phyloP scores from a whole-genome alignment of 1,140 invertebrate genomes.

The Bombus soroeensis region DNA sequence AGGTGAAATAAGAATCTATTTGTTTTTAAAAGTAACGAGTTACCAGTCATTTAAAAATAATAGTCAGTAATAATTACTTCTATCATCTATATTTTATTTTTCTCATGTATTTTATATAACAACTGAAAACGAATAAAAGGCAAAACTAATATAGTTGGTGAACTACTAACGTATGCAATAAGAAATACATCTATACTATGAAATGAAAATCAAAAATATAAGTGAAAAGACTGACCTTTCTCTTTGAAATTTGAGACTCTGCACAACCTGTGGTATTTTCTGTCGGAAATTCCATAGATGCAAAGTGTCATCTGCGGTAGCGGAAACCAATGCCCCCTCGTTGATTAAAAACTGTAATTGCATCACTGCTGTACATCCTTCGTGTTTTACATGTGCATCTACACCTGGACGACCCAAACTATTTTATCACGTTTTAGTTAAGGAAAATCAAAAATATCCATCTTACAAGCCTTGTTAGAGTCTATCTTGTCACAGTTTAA shows the following conservation, averaged over 20 bases:
- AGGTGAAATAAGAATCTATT: neutral
- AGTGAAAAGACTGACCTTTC: slow-evolving; percentile 90
- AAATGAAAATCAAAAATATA: neutral
- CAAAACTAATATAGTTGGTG: neutral
- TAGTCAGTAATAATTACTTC: neutral
- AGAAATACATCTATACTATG: neutral
- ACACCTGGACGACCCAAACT: slow-evolving; percentile 97
- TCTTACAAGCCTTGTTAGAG: neutral
- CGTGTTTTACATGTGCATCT: slow-evolving; percentile 95
- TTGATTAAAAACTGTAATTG: slow-evolving; percentile 97
- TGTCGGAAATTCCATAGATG: slow-evolving; percentile 99
- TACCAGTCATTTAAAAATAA: neutral
- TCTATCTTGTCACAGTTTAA: neutral
- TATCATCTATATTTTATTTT: neutral
- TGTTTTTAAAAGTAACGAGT: neutral
- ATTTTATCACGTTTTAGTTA: slow-evolving; percentile 64
- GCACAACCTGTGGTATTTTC: slow-evolving; percentile 96
- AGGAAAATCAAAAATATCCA: slow-evolving; percentile 59
- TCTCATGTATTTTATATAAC: neutral
- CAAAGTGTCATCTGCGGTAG: slow-evolving; percentile 96
- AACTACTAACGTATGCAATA: neutral
- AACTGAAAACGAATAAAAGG: neutral
- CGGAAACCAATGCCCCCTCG: slow-evolving; percentile 97
- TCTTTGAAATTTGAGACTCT: slow-evolving; percentile 97
- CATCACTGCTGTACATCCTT: slow-evolving; percentile 89